Conservation (phyloP, 2,888 invertebrate species). For the Eledona agricola region DNA sequence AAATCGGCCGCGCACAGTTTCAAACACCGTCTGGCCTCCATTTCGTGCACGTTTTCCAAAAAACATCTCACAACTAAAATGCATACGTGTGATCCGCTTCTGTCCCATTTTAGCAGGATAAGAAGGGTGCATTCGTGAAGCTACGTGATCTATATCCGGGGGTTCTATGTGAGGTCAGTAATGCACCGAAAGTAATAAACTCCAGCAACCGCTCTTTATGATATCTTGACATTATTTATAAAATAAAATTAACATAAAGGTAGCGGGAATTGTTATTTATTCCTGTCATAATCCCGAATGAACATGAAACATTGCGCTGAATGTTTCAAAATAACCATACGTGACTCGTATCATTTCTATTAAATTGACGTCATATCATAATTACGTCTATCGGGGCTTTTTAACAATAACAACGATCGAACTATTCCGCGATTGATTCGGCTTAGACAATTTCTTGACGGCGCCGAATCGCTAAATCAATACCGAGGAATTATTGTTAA, state of each 20-base stretch:
- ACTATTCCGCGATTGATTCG: too few relatives aligned
- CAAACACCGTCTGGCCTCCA: neutral
- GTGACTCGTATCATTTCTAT: conserved; percentile 31
- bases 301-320: conserved; percentile 20
- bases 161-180: too few relatives aligned
- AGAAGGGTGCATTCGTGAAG: too few relatives aligned
- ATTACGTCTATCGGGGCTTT: conserved; percentile 22
- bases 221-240: conserved; percentile 15
- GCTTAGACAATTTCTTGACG: too few relatives aligned
- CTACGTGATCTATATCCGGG: too few relatives aligned
- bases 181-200: neutral
- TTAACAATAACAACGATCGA: too few relatives aligned
- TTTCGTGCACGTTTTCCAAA: too few relatives aligned
- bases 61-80: too few relatives aligned
- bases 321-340: conserved; percentile 28
- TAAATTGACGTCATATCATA: conserved; percentile 29
- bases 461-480: too few relatives aligned
- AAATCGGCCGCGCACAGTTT: conserved; percentile 1
- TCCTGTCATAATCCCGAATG: conserved; percentile 29
- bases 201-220: neutral
- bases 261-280: conserved; percentile 27
- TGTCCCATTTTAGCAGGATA: too few relatives aligned
- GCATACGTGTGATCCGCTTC: too few relatives aligned
- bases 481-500: too few relatives aligned
- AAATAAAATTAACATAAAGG: conserved; percentile 19